Percentiles rank a stretch among this genome's conserved stretches.
Conservation (phyloP, 2,797 vertebrate genomes). For the Lutjanus argentimaculatus region DNA sequence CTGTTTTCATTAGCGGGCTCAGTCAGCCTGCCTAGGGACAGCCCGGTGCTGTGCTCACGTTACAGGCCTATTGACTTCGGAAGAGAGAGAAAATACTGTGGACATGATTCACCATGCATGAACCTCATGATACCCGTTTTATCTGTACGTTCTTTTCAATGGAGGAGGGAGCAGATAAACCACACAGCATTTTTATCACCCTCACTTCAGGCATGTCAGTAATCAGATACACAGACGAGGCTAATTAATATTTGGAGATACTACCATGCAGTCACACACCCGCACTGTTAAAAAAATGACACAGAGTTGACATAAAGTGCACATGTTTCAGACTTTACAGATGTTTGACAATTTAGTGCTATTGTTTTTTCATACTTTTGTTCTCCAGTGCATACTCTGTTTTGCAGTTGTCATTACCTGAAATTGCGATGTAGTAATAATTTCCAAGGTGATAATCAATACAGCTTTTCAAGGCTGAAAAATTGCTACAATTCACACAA, state of each 20-base stretch:
- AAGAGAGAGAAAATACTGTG: conserved; percentile 81
- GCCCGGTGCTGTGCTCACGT: conserved; percentile 82
- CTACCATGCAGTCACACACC: conserved; percentile 59
- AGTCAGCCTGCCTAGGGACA: conserved; percentile 79
- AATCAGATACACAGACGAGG: conserved; percentile 79
- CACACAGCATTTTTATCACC: conserved; percentile 74
- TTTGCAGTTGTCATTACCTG: conserved; percentile 55
- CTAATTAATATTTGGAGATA: conserved; percentile 86
- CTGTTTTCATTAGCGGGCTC: conserved; percentile 85
- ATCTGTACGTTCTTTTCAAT: conserved; percentile 80
- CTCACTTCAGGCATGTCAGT: conserved; percentile 83
- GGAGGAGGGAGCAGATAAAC: conserved; percentile 77
- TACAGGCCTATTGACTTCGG: conserved; percentile 85
- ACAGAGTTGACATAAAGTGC: conserved; percentile 63
- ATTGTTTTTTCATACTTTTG: conserved; percentile 28
- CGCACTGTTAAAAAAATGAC: conserved; percentile 64
- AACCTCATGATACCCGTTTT: conserved; percentile 84
- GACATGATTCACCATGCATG: conserved; percentile 86
- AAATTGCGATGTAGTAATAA: conserved; percentile 53
- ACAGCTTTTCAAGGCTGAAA: conserved; percentile 54
- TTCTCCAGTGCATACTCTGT: conserved; percentile 28
- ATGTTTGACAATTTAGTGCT: not conserved
- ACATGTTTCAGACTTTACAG: conserved; percentile 45
- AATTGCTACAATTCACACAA: conserved; percentile 39
- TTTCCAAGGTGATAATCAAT: conserved; percentile 62